Evolutionary conservation across 2,113 vertebrate genomes (phyloP).

Genomic region (Cromileptes altivelis): DNA sequence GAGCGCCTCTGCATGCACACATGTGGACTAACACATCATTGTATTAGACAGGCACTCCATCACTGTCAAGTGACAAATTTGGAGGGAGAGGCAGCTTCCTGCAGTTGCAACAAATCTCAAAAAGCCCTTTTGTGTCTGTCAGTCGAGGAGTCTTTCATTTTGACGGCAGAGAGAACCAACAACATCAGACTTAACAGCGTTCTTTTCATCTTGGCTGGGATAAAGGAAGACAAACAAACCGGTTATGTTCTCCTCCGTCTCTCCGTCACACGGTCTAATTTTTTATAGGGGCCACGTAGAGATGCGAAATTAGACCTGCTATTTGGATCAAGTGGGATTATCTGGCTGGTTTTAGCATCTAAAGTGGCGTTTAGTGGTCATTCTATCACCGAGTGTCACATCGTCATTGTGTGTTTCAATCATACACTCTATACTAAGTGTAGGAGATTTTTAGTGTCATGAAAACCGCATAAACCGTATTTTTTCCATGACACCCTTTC

Average conservation of each 20-base stretch:
- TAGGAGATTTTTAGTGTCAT: not conserved
- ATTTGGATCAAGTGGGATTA: slow-evolving; percentile 40
- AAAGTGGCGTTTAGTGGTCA: slow-evolving; percentile 26
- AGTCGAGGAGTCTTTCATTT: slow-evolving; percentile 74
- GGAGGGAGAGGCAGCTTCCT: slow-evolving; percentile 75
- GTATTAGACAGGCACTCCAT: slow-evolving; percentile 76
- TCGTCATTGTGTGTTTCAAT: not conserved
- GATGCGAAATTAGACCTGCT: slow-evolving; percentile 13
- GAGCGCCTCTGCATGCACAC: slow-evolving; percentile 47
- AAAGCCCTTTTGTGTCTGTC: slow-evolving; percentile 80
- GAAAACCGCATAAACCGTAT: slow-evolving; percentile 13
- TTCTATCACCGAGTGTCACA: not conserved
- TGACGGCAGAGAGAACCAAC: slow-evolving; percentile 69
- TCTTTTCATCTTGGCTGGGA: slow-evolving; percentile 63
- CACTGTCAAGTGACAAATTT: slow-evolving; percentile 82
- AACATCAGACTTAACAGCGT: slow-evolving; percentile 60
- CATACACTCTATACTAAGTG: too few species aligned
- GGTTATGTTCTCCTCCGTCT: slow-evolving; percentile 42
- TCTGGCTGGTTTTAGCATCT: slow-evolving; percentile 18
- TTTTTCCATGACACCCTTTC: not conserved
- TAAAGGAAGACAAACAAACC: slow-evolving; percentile 73
- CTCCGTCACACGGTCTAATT: slow-evolving; percentile 11
- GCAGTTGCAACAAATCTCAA: slow-evolving; percentile 77
- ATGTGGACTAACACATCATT: slow-evolving; percentile 63
- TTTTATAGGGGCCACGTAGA: not conserved